These are phyloP conservation scores for Xylocampa areola DNA, from an alignment of 2,888 invertebrate genomes.

Conservation along the genomic window DNA sequence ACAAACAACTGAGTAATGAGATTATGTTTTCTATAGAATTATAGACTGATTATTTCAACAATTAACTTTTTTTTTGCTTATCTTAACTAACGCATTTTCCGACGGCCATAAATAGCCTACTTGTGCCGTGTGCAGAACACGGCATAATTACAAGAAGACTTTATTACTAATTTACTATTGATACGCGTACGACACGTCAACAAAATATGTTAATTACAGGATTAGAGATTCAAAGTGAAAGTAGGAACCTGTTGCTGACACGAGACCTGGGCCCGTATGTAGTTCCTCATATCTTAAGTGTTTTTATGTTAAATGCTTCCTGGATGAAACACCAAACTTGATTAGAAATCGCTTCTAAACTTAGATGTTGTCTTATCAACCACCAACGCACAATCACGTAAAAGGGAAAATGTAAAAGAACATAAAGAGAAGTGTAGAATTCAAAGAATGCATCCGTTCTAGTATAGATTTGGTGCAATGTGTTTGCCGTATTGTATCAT, in stretches of 20 bases:
- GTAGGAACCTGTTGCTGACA: slow-evolving; percentile 33
- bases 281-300: slow-evolving; percentile 42
- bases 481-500: background rate
- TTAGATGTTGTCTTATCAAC: slow-evolving; percentile 15
- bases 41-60: too few species aligned
- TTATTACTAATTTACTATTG: too few species aligned
- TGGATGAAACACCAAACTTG: slow-evolving; percentile 44
- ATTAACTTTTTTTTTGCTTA: too few species aligned
- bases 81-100: too few species aligned
- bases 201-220: slow-evolving; percentile 33
- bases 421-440: background rate
- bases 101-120: too few species aligned
- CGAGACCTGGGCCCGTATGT: slow-evolving; percentile 13
- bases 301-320: slow-evolving; percentile 43
- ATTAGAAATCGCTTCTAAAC: slow-evolving; percentile 44
- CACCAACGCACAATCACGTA: background rate
- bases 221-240: slow-evolving; percentile 50
- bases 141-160: too few species aligned
- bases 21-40: too few species aligned
- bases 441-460: background rate
- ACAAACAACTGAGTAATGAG: too few species aligned
- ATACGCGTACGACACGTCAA: background rate
- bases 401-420: background rate
- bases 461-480: background rate
- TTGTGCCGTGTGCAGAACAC: too few species aligned